phyloP scores from a whole-genome alignment of 2,797 vertebrate genomes.

The Sebastolobus altivelis region DNA sequence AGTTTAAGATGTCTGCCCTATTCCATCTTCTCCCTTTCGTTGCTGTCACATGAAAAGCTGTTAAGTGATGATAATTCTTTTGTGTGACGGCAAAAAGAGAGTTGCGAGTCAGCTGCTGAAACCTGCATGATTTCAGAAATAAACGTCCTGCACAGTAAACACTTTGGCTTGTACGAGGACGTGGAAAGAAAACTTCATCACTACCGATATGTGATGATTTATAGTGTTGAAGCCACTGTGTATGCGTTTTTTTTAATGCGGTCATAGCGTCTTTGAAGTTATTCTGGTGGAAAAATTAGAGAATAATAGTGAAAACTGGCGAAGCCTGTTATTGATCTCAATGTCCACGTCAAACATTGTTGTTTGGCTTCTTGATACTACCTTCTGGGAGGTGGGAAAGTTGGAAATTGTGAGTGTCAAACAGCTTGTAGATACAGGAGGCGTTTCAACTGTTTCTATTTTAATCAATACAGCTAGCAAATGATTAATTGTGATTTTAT shows the following conservation, averaged over 20 bases:
- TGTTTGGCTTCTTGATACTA: neutral
- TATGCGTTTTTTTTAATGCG: neutral
- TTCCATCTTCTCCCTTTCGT: neutral
- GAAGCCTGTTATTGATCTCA: too few relatives aligned
- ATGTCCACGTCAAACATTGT: neutral
- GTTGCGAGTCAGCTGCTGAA: slow-evolving; percentile 19
- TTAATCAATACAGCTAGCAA: neutral
- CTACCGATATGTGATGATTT: neutral
- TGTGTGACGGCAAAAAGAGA: neutral
- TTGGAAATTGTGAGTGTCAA: neutral
- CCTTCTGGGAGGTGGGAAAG: neutral
- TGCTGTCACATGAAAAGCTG: neutral
- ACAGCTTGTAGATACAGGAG: neutral
- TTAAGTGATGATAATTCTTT: neutral
- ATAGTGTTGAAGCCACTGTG: neutral
- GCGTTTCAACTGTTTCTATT: neutral
- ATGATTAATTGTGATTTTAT: neutral
- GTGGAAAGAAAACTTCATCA: neutral
- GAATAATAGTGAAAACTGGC: too few relatives aligned
- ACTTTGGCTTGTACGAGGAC: neutral
- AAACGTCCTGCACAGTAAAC: slow-evolving; percentile 31
- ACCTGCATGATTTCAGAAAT: slow-evolving; percentile 23
- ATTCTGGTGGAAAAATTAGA: neutral
- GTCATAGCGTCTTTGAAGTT: neutral
- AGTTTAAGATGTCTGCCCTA: neutral